phyloP scores from a whole-genome alignment of 2,113 vertebrate genomes.

The Pseudolaguvia tuberculata region DNA sequence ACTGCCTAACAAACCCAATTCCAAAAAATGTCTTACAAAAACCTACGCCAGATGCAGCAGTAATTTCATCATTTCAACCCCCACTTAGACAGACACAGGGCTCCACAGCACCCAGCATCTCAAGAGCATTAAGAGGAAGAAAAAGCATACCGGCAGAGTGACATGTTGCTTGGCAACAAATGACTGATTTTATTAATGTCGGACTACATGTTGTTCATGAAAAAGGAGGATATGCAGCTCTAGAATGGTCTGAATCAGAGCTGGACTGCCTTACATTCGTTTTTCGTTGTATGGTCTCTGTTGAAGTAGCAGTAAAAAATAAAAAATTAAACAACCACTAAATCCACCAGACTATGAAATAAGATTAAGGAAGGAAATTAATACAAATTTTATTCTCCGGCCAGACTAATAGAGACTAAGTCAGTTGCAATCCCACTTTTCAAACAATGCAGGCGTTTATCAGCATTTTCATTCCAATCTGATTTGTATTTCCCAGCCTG shows the following conservation, averaged over 20 bases:
- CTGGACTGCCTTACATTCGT: not conserved
- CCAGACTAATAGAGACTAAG: conserved; percentile 14
- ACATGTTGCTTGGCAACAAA: conserved; percentile 51
- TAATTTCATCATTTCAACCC: conserved; percentile 15
- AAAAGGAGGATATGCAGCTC: conserved; percentile 38
- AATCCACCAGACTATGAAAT: conserved; percentile 27
- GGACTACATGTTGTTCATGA: conserved; percentile 40
- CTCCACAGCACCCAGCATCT: conserved; percentile 24
- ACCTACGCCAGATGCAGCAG: conserved; percentile 10
- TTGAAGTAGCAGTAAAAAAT: conserved; percentile 7
- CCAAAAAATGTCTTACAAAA: not conserved
- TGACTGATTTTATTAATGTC: conserved; percentile 45
- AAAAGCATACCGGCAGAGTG: conserved; percentile 35
- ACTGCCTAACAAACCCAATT: no score
- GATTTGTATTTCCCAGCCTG: conserved; percentile 38
- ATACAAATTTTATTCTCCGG: conserved; percentile 30
- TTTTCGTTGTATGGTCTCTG: not conserved
- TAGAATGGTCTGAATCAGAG: conserved; percentile 26
- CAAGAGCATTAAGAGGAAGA: conserved; percentile 40
- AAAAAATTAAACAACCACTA: no score
- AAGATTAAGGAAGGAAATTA: conserved; percentile 38
- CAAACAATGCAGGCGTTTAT: conserved; percentile 33
- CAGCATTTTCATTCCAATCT: conserved; percentile 26
- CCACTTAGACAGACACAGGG: conserved; percentile 19
- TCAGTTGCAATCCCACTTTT: conserved; percentile 4